phyloP scores from a whole-genome alignment of 2,888 invertebrate genomes.

The Plutella xylostella region DNA sequence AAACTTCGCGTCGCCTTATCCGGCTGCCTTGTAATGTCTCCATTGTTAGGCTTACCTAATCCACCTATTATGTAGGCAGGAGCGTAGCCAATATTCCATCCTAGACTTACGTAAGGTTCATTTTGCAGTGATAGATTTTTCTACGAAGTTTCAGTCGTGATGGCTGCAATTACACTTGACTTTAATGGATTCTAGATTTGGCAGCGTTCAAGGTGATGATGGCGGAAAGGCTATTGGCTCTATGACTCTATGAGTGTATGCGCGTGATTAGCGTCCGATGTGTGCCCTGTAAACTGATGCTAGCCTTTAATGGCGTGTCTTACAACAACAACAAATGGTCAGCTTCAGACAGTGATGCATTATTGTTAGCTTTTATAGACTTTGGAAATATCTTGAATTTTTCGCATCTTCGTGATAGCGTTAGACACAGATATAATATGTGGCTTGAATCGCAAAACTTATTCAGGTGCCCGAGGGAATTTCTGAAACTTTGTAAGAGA shows the following conservation, averaged over 20 bases:
- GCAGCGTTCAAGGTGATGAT: conserved; percentile 33
- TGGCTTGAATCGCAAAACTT: too few species aligned
- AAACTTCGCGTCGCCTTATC: conserved; percentile 55
- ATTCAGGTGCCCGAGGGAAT: too few species aligned
- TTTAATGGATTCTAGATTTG: conserved; percentile 26
- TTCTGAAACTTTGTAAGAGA: too few species aligned
- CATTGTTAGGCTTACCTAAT: conserved; percentile 55
- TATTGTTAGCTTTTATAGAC: too few species aligned
- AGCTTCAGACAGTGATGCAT: too few species aligned
- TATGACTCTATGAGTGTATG: conserved; percentile 11
- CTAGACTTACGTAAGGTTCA: background rate
- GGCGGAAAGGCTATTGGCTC: conserved; percentile 41
- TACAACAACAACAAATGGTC: too few species aligned
- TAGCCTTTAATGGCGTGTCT: too few species aligned
- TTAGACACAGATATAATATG: too few species aligned
- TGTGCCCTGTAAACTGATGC: background rate
- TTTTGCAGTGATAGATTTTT: too few species aligned
- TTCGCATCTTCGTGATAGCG: too few species aligned
- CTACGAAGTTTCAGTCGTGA: background rate
- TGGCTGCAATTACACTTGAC: background rate
- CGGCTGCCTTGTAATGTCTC: conserved; percentile 56
- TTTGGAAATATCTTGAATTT: too few species aligned
- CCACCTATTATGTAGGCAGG: conserved; percentile 27
- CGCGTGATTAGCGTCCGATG: background rate
- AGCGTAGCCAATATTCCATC: background rate